Conservation (phyloP, 2,113 vertebrate species). For the Platysternon megacephalum region DNA sequence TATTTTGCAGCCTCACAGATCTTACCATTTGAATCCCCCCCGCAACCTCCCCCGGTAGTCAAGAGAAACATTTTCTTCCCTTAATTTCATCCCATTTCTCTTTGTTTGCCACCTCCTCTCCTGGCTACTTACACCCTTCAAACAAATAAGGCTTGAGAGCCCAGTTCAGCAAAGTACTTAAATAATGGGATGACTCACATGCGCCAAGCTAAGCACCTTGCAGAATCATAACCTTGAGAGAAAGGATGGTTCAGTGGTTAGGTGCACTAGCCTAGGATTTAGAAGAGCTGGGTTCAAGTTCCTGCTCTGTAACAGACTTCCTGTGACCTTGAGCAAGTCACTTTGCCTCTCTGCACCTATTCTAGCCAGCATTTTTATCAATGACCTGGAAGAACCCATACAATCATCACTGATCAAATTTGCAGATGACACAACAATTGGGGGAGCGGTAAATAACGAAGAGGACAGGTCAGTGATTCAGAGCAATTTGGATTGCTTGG, state of each 20-base stretch:
- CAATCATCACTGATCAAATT: too few relatives aligned
- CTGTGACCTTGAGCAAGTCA: too few relatives aligned
- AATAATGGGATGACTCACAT: neutral
- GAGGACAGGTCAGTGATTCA: too few relatives aligned
- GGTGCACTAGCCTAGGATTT: neutral
- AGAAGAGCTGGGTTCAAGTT: neutral
- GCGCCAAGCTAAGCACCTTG: neutral
- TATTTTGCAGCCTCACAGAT: slow-evolving; percentile 24
- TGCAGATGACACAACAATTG: too few relatives aligned
- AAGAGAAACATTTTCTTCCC: neutral
- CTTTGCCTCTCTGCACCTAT: too few relatives aligned
- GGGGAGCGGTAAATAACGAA: too few relatives aligned
- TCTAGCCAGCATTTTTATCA: too few relatives aligned
- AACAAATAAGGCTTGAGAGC: neutral
- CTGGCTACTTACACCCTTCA: neutral
- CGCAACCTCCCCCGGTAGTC: neutral
- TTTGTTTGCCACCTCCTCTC: neutral
- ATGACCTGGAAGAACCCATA: too few relatives aligned
- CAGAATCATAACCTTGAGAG: neutral
- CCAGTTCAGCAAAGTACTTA: neutral
- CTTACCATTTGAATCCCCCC: slow-evolving; percentile 24
- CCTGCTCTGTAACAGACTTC: neutral
- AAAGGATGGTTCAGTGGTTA: neutral
- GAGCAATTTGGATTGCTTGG: too few relatives aligned
- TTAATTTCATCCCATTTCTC: slow-evolving; percentile 25